A percentile compares a stretch with the other conserved stretches of the same genome.
Conservation (phyloP, 2,113 vertebrate species). For the Lagopus leucura region DNA sequence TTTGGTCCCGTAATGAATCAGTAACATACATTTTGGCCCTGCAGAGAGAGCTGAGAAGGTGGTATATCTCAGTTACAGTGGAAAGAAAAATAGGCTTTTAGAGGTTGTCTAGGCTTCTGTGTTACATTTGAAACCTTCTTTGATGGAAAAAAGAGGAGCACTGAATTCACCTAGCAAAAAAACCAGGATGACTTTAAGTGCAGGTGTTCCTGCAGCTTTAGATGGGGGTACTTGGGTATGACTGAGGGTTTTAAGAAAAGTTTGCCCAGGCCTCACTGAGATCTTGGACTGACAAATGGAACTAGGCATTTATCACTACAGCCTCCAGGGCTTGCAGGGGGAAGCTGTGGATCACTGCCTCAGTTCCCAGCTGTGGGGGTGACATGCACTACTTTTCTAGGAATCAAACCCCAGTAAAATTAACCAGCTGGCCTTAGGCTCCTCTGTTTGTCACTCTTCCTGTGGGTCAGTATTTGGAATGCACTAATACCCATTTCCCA, state of each 20-base stretch:
- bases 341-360: neutral
- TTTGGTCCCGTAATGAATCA: neutral
- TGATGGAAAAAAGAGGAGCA: neutral
- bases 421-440: neutral
- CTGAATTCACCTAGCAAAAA: neutral
- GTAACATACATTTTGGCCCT: neutral
- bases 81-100: constrained; percentile 32
- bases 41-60: neutral
- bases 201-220: neutral
- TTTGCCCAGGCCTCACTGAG: neutral
- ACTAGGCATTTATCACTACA: neutral
- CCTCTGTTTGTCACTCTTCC: neutral
- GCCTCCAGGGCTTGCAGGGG: neutral
- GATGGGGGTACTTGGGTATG: neutral
- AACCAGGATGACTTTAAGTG: neutral
- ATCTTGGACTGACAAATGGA: neutral
- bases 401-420: neutral
- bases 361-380: neutral
- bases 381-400: neutral
- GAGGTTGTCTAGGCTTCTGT: neutral
- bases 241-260: neutral
- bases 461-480: neutral
- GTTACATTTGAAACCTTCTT: neutral
- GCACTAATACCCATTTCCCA: neutral
- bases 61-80: neutral